Evolutionary conservation across 1,140 invertebrate species (phyloP).

Genomic region (Ceratina calcarata): DNA sequence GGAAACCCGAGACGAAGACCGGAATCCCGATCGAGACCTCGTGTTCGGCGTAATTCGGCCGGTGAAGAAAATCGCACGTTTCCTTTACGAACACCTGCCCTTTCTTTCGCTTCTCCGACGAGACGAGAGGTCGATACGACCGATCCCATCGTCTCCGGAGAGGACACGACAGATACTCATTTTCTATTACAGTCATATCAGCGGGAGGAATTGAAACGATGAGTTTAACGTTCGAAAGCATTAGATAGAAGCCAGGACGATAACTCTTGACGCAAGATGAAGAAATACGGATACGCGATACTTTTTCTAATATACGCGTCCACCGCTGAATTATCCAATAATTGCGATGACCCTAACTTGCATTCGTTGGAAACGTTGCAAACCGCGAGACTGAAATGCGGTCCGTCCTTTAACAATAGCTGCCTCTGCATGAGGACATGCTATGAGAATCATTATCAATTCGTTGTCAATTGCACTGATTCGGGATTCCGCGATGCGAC

Average conservation of each 20-base stretch:
- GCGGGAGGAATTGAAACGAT: not conserved
- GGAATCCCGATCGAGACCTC: too few species aligned
- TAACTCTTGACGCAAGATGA: constrained; percentile 58
- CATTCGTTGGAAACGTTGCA: constrained; percentile 69
- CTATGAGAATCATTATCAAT: constrained; percentile 81
- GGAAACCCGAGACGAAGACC: too few species aligned
- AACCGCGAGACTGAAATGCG: constrained; percentile 72
- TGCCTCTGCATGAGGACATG: constrained; percentile 82
- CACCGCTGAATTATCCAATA: constrained; percentile 39
- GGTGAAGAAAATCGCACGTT: too few species aligned
- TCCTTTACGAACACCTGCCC: too few species aligned
- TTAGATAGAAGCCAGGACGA: too few species aligned
- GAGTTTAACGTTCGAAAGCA: not conserved
- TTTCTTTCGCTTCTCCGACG: too few species aligned
- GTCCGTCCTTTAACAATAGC: constrained; percentile 77
- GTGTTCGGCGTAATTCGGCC: too few species aligned
- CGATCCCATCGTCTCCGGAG: too few species aligned
- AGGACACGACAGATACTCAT: too few species aligned
- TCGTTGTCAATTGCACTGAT: constrained; percentile 88
- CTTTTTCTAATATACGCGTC: constrained; percentile 48
- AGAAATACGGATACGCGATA: constrained; percentile 32
- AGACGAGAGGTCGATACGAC: too few species aligned
- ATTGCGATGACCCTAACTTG: constrained; percentile 70
- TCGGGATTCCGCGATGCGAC: constrained; percentile 82
- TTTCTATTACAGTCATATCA: too few species aligned